phyloP scores from a whole-genome alignment of 2,797 vertebrate genomes.

The Zonotrichia albicollis region DNA sequence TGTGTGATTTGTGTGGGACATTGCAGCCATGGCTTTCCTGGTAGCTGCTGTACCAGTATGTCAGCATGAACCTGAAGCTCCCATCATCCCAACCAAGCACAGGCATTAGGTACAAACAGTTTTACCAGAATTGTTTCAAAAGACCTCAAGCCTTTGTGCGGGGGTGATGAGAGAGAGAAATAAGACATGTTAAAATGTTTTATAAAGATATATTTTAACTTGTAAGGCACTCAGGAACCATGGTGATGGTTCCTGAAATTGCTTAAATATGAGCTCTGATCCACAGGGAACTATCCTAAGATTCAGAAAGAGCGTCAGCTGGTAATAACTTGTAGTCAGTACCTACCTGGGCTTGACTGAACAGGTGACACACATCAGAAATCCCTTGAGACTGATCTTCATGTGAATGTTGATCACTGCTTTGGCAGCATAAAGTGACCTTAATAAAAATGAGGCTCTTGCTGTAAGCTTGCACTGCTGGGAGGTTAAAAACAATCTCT shows the following conservation, averaged over 20 bases:
- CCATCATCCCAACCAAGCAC: not conserved
- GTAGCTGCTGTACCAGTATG: not conserved
- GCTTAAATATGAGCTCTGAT: constrained; percentile 41
- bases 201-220: constrained; percentile 54
- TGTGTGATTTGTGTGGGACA: not conserved
- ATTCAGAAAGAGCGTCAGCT: constrained; percentile 14
- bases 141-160: not conserved
- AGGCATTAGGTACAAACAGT: not conserved
- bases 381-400: not conserved
- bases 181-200: constrained; percentile 16
- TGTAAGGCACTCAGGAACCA: constrained; percentile 55
- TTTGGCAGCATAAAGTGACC: not conserved
- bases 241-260: constrained; percentile 62
- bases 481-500: not conserved
- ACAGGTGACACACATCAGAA: not conserved
- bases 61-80: not conserved
- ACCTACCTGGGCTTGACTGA: not conserved
- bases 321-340: not conserved
- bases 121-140: not conserved
- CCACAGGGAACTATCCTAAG: constrained; percentile 34
- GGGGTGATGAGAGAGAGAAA: constrained; percentile 4
- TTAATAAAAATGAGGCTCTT: rapidly evolving
- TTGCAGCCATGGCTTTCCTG: not conserved
- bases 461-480: not conserved
- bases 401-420: not conserved